Percentiles rank a stretch among this genome's conserved stretches.
Evolutionary conservation across 2,113 vertebrate species (phyloP).

Genomic region (Platycercus adscitus): DNA sequence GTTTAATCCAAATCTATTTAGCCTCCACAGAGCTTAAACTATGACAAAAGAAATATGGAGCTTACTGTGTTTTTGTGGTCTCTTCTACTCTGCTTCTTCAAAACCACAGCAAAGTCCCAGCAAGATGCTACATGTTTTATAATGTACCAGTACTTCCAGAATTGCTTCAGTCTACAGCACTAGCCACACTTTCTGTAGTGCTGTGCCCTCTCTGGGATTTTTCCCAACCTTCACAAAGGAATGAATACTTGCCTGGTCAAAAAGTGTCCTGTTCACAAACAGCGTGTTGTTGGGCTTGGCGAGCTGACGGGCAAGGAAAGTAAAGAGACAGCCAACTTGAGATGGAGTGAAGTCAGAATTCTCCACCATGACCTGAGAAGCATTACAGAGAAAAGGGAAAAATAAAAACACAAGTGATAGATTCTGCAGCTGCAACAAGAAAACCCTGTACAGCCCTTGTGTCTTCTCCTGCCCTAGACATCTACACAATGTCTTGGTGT

Average conservation of each 20-base stretch:
- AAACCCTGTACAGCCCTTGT: neutral
- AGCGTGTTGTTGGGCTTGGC: constrained; percentile 97
- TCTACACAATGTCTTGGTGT: neutral
- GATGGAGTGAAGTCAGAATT: constrained; percentile 96
- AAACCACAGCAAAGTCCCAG: neutral
- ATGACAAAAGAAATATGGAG: neutral
- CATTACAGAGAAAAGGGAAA: neutral
- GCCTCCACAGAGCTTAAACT: neutral
- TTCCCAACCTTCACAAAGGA: neutral
- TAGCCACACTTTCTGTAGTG: neutral
- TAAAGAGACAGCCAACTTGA: constrained; percentile 97
- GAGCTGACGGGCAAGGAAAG: constrained; percentile 94
- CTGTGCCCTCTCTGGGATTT: neutral
- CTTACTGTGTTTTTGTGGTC: neutral
- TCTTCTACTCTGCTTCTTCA: neutral
- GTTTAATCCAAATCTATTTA: neutral
- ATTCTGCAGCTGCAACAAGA: neutral
- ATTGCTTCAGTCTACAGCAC: neutral
- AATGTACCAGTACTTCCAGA: neutral
- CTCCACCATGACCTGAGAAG: constrained; percentile 94
- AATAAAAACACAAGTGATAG: neutral
- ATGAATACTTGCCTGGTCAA: constrained; percentile 87
- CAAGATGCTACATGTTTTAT: neutral
- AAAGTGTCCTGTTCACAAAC: constrained; percentile 97
- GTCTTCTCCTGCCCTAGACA: neutral